Conservation (phyloP, 1,140 invertebrate genomes). For the Drosophila lacertosa region DNA sequence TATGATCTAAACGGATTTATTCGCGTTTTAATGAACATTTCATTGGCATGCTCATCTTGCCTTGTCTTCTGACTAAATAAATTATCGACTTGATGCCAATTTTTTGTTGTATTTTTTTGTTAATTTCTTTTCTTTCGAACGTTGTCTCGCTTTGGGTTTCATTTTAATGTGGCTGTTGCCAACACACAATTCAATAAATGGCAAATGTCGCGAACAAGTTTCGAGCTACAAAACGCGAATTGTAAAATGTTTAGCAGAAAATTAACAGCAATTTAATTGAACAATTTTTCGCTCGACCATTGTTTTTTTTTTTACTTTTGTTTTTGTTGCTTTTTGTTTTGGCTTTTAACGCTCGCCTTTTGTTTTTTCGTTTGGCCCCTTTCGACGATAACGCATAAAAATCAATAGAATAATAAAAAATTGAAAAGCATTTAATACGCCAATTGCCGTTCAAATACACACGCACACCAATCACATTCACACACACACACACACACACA, state of each 20-base stretch:
- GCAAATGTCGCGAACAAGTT: constrained; percentile 62
- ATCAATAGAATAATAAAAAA: constrained; percentile 78
- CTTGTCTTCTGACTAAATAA: constrained; percentile 33
- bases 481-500: background rate
- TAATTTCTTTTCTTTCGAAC: constrained; percentile 18
- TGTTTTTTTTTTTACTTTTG: constrained; percentile 31
- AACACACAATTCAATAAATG: constrained; percentile 57
- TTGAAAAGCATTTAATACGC: constrained; percentile 68
- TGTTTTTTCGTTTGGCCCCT: constrained; percentile 3
- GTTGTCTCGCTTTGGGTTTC: constrained; percentile 26
- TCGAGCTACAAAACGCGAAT: constrained; percentile 35
- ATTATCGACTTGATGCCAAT: constrained; percentile 55
- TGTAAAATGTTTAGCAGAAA: constrained; percentile 73
- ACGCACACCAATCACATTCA: background rate
- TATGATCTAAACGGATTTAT: constrained; percentile 21
- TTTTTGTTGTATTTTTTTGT: constrained; percentile 30
- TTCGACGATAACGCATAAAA: constrained; percentile 50
- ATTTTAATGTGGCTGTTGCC: constrained; percentile 39
- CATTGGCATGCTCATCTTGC: constrained; percentile 21
- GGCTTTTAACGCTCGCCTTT: constrained; percentile 23
- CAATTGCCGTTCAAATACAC: constrained; percentile 26
- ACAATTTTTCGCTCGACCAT: constrained; percentile 40
- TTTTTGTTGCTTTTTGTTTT: constrained; percentile 9
- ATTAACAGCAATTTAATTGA: constrained; percentile 77
- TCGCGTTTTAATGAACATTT: constrained; percentile 29